Conservation (phyloP, 2,113 vertebrate species). For the Macquaria ambigua region DNA sequence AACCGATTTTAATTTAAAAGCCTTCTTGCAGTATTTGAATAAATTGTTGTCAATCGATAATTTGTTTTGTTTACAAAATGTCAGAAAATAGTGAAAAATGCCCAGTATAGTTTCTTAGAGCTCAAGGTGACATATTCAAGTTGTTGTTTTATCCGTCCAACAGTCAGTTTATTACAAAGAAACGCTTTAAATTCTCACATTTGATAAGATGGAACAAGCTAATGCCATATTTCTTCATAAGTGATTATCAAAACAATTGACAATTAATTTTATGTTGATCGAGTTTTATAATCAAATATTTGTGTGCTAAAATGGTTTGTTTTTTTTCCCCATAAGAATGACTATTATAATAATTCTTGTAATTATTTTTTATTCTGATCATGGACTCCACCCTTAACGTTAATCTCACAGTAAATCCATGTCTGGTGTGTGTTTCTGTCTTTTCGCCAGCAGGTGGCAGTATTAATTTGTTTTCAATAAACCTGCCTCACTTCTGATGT, state of each 20-base stretch:
- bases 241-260: background rate
- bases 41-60: background rate
- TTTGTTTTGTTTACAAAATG: background rate
- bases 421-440: background rate
- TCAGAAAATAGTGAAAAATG: background rate
- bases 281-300: background rate
- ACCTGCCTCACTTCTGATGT: background rate
- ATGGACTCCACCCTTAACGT: too few species aligned
- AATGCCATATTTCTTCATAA: background rate
- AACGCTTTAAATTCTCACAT: background rate
- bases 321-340: background rate
- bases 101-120: background rate
- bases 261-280: background rate
- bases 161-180: background rate
- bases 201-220: background rate
- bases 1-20: too few species aligned
- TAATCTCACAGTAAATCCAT: background rate
- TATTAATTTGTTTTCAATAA: background rate
- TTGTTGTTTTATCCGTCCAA: background rate
- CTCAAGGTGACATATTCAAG: background rate
- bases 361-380: background rate
- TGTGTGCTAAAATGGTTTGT: background rate
- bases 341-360: background rate
- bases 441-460: slow-evolving; percentile 45
- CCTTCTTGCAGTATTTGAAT: background rate